These are phyloP conservation scores for Vimba vimba DNA, from an alignment of 2,113 vertebrate genomes.

Conservation along the genomic window DNA sequence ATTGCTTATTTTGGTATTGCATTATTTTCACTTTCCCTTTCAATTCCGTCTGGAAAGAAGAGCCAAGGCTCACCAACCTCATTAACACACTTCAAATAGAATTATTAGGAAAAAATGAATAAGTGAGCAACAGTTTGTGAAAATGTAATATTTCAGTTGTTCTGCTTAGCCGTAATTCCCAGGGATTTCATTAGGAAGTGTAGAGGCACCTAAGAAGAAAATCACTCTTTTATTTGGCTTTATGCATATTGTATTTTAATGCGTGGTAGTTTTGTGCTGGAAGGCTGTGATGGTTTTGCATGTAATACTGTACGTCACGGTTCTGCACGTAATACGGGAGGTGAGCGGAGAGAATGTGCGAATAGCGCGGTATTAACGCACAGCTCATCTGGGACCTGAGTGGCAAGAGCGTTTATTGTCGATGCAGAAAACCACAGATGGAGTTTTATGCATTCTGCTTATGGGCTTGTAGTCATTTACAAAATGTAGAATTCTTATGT, in stretches of 20 bases:
- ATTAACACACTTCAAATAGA: conserved; percentile 83
- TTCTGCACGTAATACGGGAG: conserved; percentile 26
- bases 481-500: not conserved
- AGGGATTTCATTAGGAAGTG: conserved; percentile 55
- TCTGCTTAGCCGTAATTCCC: conserved; percentile 52
- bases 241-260: conserved; percentile 38
- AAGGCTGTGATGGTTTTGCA: conserved; percentile 19
- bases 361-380: conserved; percentile 33
- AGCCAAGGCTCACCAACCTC: conserved; percentile 69
- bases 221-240: conserved; percentile 37
- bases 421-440: conserved; percentile 13
- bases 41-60: conserved; percentile 14
- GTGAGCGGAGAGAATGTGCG: conserved; percentile 37
- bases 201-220: conserved; percentile 23
- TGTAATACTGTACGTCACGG: not conserved
- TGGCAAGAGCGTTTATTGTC: not conserved
- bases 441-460: conserved; percentile 21
- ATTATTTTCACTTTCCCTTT: conserved; percentile 23
- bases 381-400: conserved; percentile 18
- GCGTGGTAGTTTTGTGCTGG: conserved; percentile 16
- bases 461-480: conserved; percentile 13
- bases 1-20: conserved; percentile 5
- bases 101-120: conserved; percentile 78
- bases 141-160: conserved; percentile 82
- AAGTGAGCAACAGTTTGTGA: conserved; percentile 80